These are phyloP conservation scores for Alentia gelatinosa DNA, from an alignment of 2,888 invertebrate species.

Conservation along the genomic window DNA sequence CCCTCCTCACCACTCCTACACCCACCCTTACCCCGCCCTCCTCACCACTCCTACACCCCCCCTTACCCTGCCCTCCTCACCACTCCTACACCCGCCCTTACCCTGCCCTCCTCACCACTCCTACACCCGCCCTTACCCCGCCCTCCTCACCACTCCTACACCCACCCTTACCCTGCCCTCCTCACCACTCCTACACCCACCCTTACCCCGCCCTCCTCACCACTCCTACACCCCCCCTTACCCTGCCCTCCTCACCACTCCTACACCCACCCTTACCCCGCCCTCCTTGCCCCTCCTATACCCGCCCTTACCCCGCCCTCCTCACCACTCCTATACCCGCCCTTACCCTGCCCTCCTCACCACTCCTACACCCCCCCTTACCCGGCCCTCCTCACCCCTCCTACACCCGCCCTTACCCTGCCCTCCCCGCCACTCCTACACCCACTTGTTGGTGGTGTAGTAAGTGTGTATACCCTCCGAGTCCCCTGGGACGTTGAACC, in stretches of 20 bases:
- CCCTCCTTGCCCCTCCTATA: too few relatives aligned
- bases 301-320: neutral
- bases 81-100: neutral
- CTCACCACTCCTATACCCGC: neutral
- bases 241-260: neutral
- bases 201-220: neutral
- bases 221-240: too few relatives aligned
- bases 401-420: neutral
- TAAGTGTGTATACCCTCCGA: too few relatives aligned
- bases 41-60: neutral
- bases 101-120: neutral
- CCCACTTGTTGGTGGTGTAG: too few relatives aligned
- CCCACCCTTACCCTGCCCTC: neutral
- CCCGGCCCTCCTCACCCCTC: neutral
- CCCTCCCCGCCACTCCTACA: neutral
- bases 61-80: neutral
- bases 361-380: neutral
- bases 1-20: neutral
- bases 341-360: neutral
- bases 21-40: neutral
- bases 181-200: neutral
- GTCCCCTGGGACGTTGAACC: too few relatives aligned
- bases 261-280: neutral
- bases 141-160: neutral
- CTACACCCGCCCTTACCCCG: neutral